A percentile compares a stretch with the other conserved stretches of the same genome.
These are phyloP conservation scores for Uropetala carovei DNA, from an alignment of 2,888 invertebrate genomes.

Conservation along the genomic window DNA sequence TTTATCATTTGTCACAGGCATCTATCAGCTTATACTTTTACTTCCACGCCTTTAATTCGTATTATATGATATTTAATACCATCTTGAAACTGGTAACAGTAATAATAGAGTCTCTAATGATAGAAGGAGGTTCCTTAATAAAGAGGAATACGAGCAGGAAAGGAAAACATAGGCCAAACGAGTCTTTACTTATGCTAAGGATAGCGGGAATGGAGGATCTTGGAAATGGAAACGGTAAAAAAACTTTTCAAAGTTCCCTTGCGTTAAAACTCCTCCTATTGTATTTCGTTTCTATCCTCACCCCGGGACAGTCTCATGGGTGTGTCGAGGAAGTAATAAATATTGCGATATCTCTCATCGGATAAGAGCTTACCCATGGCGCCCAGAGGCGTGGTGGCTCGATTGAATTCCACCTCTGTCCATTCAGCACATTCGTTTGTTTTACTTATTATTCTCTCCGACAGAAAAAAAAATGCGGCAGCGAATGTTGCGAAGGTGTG, in stretches of 20 bases:
- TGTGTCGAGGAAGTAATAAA: conserved; percentile 43
- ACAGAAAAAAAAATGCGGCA: background rate
- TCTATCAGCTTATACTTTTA: too few relatives aligned
- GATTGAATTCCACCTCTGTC: background rate
- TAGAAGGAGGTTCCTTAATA: too few relatives aligned
- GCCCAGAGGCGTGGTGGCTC: background rate
- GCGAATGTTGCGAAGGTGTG: background rate
- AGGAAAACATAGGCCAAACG: too few relatives aligned
- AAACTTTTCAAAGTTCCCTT: background rate
- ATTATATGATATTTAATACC: too few relatives aligned
- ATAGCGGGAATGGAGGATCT: background rate
- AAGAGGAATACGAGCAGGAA: too few relatives aligned
- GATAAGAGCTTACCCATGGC: background rate
- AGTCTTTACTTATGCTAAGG: too few relatives aligned
- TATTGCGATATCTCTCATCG: conserved; percentile 25
- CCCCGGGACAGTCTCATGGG: conserved; percentile 21
- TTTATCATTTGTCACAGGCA: too few relatives aligned
- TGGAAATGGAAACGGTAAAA: too few relatives aligned
- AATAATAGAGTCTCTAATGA: too few relatives aligned
- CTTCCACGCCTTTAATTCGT: too few relatives aligned
- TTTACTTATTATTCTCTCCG: background rate
- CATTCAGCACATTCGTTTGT: conserved; percentile 22
- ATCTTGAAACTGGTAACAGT: too few relatives aligned
- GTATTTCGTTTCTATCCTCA: background rate
- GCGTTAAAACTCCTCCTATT: background rate